A percentile compares a stretch with the other conserved stretches of the same genome.
Conservation (phyloP, 2,888 invertebrate genomes). For the Leptopilina syphax region DNA sequence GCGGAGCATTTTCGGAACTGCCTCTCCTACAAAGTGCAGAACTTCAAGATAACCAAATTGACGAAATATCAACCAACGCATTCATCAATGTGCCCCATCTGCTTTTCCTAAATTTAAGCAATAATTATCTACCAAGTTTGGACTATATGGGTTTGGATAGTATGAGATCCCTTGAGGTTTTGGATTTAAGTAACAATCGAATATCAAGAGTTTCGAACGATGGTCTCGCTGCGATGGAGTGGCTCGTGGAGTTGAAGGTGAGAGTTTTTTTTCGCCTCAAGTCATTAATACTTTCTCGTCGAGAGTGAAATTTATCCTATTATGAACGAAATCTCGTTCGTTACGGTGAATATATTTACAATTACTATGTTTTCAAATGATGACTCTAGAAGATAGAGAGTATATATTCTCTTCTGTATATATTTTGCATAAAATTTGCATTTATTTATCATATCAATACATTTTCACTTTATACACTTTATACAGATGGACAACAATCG, state of each 20-base stretch:
- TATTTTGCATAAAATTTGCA: conserved; percentile 39
- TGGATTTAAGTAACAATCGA: conserved; percentile 90
- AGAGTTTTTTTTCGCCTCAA: conserved; percentile 30
- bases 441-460: conserved; percentile 33
- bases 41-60: conserved; percentile 87
- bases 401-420: conserved; percentile 15
- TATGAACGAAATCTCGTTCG: conserved; percentile 54
- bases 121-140: conserved; percentile 86
- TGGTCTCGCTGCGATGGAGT: conserved; percentile 87
- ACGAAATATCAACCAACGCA: conserved; percentile 85
- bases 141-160: conserved; percentile 87
- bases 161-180: conserved; percentile 87
- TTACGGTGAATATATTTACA: conserved; percentile 49
- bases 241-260: conserved; percentile 89
- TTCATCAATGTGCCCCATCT: conserved; percentile 88
- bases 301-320: conserved; percentile 69
- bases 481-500: conserved; percentile 86
- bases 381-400: conserved; percentile 25
- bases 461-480: conserved; percentile 38
- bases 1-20: conserved; percentile 86
- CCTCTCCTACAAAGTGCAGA: conserved; percentile 86
- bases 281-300: conserved; percentile 65
- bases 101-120: conserved; percentile 89
- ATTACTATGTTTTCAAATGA: conserved; percentile 12
- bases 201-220: conserved; percentile 82